Conservation (phyloP, 2,113 vertebrate genomes). For the Melanerpes aurifrons region DNA sequence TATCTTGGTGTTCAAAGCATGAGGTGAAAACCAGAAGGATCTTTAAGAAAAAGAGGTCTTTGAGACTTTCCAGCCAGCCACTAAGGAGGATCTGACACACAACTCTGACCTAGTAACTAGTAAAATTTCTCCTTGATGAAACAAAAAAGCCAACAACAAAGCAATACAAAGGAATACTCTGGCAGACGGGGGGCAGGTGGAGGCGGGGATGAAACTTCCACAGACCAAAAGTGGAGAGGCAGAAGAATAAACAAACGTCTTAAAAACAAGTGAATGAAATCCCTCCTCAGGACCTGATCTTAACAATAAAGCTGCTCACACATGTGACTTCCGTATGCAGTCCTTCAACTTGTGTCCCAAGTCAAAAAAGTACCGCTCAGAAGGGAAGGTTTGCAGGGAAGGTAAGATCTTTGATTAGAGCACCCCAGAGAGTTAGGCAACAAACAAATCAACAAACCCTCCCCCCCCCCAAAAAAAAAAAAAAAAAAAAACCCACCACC, state of each 20-base stretch:
- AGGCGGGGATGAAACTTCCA: neutral
- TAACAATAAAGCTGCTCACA: neutral
- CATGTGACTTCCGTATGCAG: neutral
- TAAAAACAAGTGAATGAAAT: neutral
- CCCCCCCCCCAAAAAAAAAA: too few relatives aligned
- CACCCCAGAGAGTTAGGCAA: neutral
- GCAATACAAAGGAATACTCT: neutral
- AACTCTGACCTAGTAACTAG: neutral
- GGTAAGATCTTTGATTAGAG: neutral
- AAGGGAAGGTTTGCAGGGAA: neutral
- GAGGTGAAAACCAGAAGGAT: neutral
- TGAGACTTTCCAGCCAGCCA: neutral
- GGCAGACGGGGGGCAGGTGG: neutral
- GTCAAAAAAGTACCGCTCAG: neutral
- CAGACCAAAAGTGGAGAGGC: neutral
- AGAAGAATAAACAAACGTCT: neutral
- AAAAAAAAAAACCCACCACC: too few relatives aligned
- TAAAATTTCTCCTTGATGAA: neutral
- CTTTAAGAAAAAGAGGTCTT: neutral
- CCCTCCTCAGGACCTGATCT: neutral
- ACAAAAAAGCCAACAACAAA: neutral
- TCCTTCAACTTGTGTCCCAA: neutral
- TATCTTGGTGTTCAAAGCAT: neutral
- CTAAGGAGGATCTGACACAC: neutral
- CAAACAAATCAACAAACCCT: neutral